Evolutionary conservation across 1,140 invertebrate species (phyloP).

Genomic region (Mesaphorura yosii): DNA sequence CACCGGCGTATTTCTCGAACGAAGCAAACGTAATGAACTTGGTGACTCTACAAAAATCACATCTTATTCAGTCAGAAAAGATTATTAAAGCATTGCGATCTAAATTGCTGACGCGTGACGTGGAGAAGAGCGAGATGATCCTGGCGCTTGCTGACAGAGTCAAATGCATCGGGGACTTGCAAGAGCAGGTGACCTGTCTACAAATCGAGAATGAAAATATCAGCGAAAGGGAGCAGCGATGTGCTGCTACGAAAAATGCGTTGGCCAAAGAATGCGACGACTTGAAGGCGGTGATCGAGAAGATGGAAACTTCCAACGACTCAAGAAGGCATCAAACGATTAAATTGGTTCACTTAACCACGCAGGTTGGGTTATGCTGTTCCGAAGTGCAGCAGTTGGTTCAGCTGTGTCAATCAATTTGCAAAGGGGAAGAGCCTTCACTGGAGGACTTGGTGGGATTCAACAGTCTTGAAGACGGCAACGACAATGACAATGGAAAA

Average conservation of each 20-base stretch:
- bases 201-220: constrained; percentile 7
- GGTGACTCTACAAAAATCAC: constrained; percentile 15
- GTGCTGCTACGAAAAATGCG: constrained; percentile 7
- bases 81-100: constrained; percentile 11
- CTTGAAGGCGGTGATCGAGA: neutral
- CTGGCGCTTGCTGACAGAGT: neutral
- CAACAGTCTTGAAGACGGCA: neutral
- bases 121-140: constrained; percentile 6
- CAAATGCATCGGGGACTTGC: neutral
- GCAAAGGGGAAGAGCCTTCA: constrained; percentile 19
- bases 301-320: constrained; percentile 1
- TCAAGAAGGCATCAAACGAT: constrained; percentile 11
- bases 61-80: constrained; percentile 12
- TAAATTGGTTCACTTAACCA: constrained; percentile 17
- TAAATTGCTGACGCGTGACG: constrained; percentile 1
- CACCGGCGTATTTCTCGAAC: neutral
- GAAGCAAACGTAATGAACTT: constrained; percentile 13
- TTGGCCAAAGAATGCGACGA: constrained; percentile 2
- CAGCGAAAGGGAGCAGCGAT: neutral
- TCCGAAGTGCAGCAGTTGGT: constrained; percentile 18
- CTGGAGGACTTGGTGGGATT: constrained; percentile 20
- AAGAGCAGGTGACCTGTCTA: neutral
- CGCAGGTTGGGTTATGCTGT: constrained; percentile 25
- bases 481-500: neutral
- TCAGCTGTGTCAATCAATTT: constrained; percentile 9